Conservation (phyloP, 1,140 invertebrate genomes). For the Platorchestia sp. region DNA sequence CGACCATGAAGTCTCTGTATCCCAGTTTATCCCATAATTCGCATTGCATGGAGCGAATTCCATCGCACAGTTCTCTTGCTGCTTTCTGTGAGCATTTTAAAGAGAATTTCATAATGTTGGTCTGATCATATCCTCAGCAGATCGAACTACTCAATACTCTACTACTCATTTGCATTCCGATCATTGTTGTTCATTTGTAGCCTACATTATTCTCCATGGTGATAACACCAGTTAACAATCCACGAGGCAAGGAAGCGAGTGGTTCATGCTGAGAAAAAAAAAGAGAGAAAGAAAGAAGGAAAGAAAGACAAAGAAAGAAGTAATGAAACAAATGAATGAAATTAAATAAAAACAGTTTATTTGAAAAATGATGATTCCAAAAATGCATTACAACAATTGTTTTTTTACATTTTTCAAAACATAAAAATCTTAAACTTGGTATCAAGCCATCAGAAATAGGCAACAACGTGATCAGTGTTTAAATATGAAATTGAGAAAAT, state of each 20-base stretch:
- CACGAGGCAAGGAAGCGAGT: background rate
- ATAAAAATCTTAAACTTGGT: too few relatives aligned
- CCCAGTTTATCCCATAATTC: background rate
- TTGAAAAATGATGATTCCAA: too few relatives aligned
- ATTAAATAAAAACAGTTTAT: too few relatives aligned
- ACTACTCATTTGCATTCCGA: background rate
- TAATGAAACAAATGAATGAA: too few relatives aligned
- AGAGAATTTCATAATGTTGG: background rate
- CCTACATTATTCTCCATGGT: background rate
- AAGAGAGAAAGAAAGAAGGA: too few relatives aligned
- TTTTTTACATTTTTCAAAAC: too few relatives aligned
- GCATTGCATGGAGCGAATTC: background rate
- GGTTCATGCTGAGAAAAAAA: too few relatives aligned
- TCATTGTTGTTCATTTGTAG: background rate
- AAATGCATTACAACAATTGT: too few relatives aligned
- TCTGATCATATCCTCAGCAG: background rate
- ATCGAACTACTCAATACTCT: background rate
- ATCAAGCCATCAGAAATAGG: too few relatives aligned
- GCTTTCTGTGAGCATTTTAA: background rate
- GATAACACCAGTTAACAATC: background rate
- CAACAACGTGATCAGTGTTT: too few relatives aligned
- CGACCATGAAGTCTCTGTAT: background rate
- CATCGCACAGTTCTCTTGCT: background rate
- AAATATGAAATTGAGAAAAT: too few relatives aligned
- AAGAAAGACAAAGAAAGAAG: too few relatives aligned